Evolutionary conservation across 2,113 vertebrate genomes (phyloP), one percentile per base, ranked within the genome.

Genomic region (Syrrhaptes paradoxus): DNA sequence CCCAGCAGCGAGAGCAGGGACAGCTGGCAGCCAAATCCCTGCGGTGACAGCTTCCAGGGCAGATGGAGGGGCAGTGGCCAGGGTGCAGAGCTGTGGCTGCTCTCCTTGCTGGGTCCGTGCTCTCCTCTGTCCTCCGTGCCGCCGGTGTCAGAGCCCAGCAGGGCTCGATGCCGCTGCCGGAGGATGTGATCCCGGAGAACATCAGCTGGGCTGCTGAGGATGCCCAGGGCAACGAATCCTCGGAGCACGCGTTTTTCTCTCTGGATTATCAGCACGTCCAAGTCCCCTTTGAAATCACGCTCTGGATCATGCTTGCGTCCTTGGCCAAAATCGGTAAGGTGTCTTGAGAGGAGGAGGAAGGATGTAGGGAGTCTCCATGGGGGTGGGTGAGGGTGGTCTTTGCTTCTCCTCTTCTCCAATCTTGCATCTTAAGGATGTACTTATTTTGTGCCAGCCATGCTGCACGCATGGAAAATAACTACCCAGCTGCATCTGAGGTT

Each of bases 261-360:
- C 85, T 98, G 97, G 98, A 98, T 85, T 99, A 99, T 24, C 97
- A 98, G 68, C 98, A 99, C 5, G 98, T 98, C 48, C 97, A 98
- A 80, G 97, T 98, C 13, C 98, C 98, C 51, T 99, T 99, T 63
- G 98, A 98, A 93, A 99, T 99, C 31, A 98, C 98, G 0, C 95
- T 98, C 87, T 98, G 98, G 98, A 99, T 98, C 95, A 98, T 99
- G 98, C 93, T 99, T 88, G 98, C 98, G 2, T 99, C 98, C 29
- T 91, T 99, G 94, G 99, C 98, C 85, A 99, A 99, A 86, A 98
- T 99, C 95, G 98, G 98, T 98, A 80, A 97, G 97, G 45, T 19
- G 7, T 34, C 28, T 32, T 31, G 51, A 43, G 89, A 55, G 31
- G 76, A 5, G 32, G 66, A 55, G 62, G 75, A 26, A 21, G 43